Evolutionary conservation across 2,888 invertebrate genomes (phyloP), one percentile per base, ranked within the genome.

Genomic region (Apodemia zela): DNA sequence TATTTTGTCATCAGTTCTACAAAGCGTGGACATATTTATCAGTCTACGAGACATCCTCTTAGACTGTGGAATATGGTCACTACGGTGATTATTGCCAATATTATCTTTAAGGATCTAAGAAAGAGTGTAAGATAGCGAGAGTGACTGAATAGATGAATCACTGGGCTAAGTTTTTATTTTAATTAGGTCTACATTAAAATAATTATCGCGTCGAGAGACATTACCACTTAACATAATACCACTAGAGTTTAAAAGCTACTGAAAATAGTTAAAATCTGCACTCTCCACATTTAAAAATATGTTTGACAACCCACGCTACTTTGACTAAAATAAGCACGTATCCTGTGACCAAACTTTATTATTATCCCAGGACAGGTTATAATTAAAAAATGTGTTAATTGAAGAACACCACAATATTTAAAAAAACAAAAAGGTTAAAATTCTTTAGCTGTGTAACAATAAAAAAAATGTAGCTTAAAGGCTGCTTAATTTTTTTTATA

Each of bases 181-280:
- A n/a, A n/a, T n/a, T n/a, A n/a, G n/a, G 15, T 42, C 13, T 42
- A 5, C 15, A 15, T 15, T 15, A 15, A 42, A 15, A 42, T 13
- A 1, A 15, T 42, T 17, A 45, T 17, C 8, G 8, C 15, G 2
- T 45, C 7, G 45, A 45, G 45, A 45, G 7, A 45, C 3, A 17
- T 45, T 2, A 7, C n/a, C n/a, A n/a, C n/a, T n/a, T n/a, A 45
- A 15, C 5, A 17, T 7, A 45, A n/a, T n/a, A 45, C 38, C 38
- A 38, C 38, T 38, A 38, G 11, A 38, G 38, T 38, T 38, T 38
- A 13, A 38, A 58, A n/a, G 17, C 58, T 58, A 33, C 21, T 11
- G 11, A 18, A 49, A 54, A 54, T 54, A 54, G 18, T 54, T 54
- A 54, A 42, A 54, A 54, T 54, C 51, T 18, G 25, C 51, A 54